A percentile compares a stretch with the other conserved stretches of the same genome.
These are phyloP conservation scores for Spisula subtruncata DNA, from an alignment of 2,888 invertebrate genomes.

Conservation along the genomic window DNA sequence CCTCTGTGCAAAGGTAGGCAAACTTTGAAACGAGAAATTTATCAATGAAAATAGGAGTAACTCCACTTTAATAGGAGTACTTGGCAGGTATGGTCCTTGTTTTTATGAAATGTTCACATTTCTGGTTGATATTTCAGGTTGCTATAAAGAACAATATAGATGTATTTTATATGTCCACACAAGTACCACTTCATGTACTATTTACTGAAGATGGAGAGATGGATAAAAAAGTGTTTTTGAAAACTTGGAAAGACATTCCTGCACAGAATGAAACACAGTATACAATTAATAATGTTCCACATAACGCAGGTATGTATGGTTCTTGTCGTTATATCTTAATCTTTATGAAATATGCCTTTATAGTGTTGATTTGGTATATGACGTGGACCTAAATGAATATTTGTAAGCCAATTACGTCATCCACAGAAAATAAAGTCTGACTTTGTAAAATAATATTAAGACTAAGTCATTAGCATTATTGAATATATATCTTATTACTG, in stretches of 20 bases:
- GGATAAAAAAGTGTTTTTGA: conserved; percentile 98
- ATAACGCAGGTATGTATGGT: conserved; percentile 85
- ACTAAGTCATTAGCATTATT: no score
- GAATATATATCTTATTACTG: no score
- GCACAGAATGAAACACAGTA: conserved; percentile 99
- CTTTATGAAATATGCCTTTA: neutral
- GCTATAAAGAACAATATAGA: conserved; percentile 99
- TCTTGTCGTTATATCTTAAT: neutral
- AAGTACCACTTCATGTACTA: conserved; percentile 96
- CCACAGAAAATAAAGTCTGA: no score
- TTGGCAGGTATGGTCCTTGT: no score
- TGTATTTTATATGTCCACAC: conserved; percentile 98
- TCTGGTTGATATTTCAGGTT: conserved; percentile 90
- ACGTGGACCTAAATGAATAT: no score
- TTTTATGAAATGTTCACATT: no score
- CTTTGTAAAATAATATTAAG: no score
- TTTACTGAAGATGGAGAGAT: conserved; percentile 99
- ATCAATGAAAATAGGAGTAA: no score
- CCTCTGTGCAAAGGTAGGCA: no score
- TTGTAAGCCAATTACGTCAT: no score
- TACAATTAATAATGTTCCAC: conserved; percentile 92
- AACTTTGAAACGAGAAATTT: no score
- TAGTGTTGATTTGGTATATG: neutral
- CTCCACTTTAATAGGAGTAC: no score
- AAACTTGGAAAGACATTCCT: conserved; percentile 99